These are phyloP conservation scores for Dryocosmus kuriphilus DNA, from an alignment of 2,888 invertebrate genomes.

Conservation along the genomic window DNA sequence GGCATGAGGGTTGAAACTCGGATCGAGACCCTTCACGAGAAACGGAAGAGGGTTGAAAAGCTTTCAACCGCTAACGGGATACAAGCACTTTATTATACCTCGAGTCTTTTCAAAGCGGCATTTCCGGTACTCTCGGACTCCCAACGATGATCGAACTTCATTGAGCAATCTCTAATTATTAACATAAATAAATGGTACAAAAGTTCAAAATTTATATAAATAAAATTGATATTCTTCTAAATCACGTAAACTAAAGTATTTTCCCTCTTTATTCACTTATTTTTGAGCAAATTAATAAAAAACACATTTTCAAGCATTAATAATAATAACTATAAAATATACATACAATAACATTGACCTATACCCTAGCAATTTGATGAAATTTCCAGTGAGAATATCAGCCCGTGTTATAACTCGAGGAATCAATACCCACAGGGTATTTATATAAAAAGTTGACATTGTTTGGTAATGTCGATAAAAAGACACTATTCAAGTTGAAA, in stretches of 20 bases:
- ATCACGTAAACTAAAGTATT: no score
- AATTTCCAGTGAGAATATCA: neutral
- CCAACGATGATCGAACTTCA: neutral
- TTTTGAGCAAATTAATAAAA: neutral
- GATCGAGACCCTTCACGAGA: slow-evolving; percentile 16
- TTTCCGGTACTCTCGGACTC: neutral
- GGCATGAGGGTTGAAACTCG: slow-evolving; percentile 18
- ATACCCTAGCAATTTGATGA: neutral
- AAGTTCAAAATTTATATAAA: neutral
- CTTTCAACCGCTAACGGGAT: slow-evolving; percentile 36
- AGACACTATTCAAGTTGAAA: neutral
- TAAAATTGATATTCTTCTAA: no score
- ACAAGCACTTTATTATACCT: slow-evolving; percentile 18
- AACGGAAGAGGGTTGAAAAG: slow-evolving; percentile 34
- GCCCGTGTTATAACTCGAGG: neutral
- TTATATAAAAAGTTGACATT: neutral
- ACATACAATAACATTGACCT: neutral
- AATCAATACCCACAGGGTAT: slow-evolving; percentile 17
- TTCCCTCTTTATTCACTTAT: no score
- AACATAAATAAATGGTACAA: neutral
- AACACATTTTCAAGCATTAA: neutral
- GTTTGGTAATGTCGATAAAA: neutral
- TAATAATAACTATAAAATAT: neutral
- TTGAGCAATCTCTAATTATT: neutral
- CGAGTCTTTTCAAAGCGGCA: neutral